phyloP scores from a whole-genome alignment of 2,888 invertebrate genomes.

The Eupithecia subfuscata region DNA sequence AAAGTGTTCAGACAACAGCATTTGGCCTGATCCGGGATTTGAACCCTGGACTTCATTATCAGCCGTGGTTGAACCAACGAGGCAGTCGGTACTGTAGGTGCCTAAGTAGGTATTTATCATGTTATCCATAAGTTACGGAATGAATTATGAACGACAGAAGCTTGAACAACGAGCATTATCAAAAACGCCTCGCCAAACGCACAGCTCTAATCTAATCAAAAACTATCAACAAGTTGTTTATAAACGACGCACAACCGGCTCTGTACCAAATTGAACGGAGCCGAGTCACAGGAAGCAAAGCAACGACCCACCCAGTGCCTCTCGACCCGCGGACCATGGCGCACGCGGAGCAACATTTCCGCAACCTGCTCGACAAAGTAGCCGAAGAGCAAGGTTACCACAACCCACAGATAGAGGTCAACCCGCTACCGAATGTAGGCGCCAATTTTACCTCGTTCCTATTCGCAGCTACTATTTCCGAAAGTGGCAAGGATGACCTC shows the following conservation, averaged over 20 bases:
- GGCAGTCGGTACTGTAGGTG: no score
- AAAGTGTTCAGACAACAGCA: no score
- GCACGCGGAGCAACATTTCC: slow-evolving; percentile 25
- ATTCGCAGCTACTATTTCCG: slow-evolving; percentile 27
- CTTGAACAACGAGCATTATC: neutral
- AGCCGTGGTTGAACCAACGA: no score
- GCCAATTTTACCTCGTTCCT: slow-evolving; percentile 37
- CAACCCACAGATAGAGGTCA: slow-evolving; percentile 17
- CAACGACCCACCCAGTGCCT: slow-evolving; percentile 7
- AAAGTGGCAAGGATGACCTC: slow-evolving; percentile 26
- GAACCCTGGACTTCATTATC: no score
- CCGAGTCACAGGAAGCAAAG: neutral
- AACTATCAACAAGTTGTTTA: neutral
- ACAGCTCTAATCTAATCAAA: neutral
- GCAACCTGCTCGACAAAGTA: slow-evolving; percentile 28
- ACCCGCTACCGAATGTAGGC: slow-evolving; percentile 20
- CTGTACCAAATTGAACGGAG: neutral
- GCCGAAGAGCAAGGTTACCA: slow-evolving; percentile 30
- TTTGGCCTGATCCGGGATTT: no score
- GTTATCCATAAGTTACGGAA: neutral
- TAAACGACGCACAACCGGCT: neutral
- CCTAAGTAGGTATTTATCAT: neutral
- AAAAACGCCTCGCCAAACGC: neutral
- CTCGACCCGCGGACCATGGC: slow-evolving; percentile 26
- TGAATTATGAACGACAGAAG: neutral